These are phyloP conservation scores for Pelecanus crispus DNA, from an alignment of 2,113 vertebrate genomes.

Conservation along the genomic window DNA sequence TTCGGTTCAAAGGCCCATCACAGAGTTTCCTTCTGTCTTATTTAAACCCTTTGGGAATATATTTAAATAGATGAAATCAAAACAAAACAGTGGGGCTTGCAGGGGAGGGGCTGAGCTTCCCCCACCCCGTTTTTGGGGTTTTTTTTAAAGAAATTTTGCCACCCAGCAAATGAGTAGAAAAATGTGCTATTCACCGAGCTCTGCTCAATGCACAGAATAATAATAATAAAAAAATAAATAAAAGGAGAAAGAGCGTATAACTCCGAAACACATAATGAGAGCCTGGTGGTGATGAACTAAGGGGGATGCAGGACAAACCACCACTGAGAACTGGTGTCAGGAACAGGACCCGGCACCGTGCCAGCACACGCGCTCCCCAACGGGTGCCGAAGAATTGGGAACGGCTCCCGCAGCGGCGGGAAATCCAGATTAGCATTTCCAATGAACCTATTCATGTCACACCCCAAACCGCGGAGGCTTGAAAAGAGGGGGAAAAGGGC, in stretches of 20 bases:
- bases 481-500: neutral
- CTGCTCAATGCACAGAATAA: neutral
- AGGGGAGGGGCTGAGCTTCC: neutral
- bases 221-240: neutral
- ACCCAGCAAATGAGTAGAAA: neutral
- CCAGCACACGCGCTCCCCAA: fast-evolving
- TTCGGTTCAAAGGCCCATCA: neutral
- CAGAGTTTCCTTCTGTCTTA: slow-evolving; percentile 23
- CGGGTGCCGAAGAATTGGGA: fast-evolving
- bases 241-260: neutral
- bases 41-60: slow-evolving; percentile 10
- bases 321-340: neutral
- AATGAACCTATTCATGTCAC: neutral
- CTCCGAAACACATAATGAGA: neutral
- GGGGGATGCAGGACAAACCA: neutral
- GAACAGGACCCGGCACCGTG: neutral
- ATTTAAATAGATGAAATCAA: slow-evolving; percentile 47
- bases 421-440: neutral
- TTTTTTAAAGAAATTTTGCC: neutral
- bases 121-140: fast-evolving
- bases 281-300: neutral
- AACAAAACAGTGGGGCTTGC: neutral
- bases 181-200: neutral
- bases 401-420: neutral
- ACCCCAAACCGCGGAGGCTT: fast-evolving